Percentiles rank a stretch among this genome's conserved stretches.
These are phyloP conservation scores for Aspidiotus destructor DNA, from an alignment of 2,888 invertebrate species.

Conservation along the genomic window DNA sequence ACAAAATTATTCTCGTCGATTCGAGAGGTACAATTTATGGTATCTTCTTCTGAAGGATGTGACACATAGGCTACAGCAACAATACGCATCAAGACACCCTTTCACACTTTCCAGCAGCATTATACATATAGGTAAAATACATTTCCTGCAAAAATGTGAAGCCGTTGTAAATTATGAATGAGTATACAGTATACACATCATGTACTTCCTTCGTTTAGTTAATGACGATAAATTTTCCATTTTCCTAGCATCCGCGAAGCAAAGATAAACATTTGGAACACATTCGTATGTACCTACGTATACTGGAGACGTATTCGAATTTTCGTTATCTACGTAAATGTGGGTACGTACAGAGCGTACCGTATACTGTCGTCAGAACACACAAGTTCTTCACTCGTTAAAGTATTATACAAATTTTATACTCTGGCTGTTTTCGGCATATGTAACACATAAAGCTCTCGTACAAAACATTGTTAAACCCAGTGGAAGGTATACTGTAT, in stretches of 20 bases:
- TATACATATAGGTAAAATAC: neutral
- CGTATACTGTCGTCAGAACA: conserved; percentile 17
- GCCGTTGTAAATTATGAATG: neutral
- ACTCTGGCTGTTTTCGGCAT: conserved; percentile 29
- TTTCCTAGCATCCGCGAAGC: conserved; percentile 6
- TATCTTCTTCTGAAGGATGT: too few relatives aligned
- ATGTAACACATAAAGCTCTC: conserved; percentile 22
- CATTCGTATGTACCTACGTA: too few relatives aligned
- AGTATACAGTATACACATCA: too few relatives aligned
- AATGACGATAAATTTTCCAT: conserved; percentile 29
- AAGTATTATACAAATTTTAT: conserved; percentile 31
- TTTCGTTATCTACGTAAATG: conserved; percentile 25
- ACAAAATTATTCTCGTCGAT: too few relatives aligned
- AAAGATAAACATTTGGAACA: conserved; percentile 24
- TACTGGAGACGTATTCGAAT: conserved; percentile 21
- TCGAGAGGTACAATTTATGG: too few relatives aligned
- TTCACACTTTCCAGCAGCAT: too few relatives aligned
- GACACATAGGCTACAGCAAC: too few relatives aligned
- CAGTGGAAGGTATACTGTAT: too few relatives aligned
- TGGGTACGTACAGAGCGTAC: too few relatives aligned
- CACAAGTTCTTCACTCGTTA: conserved; percentile 29
- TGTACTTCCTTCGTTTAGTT: neutral
- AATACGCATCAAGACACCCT: too few relatives aligned
- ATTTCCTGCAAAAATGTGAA: neutral
- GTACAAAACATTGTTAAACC: too few relatives aligned